Percentiles rank a stretch among this genome's conserved stretches.
Evolutionary conservation across 2,113 vertebrate genomes (phyloP).

Genomic region (Bujurquina vittata): DNA sequence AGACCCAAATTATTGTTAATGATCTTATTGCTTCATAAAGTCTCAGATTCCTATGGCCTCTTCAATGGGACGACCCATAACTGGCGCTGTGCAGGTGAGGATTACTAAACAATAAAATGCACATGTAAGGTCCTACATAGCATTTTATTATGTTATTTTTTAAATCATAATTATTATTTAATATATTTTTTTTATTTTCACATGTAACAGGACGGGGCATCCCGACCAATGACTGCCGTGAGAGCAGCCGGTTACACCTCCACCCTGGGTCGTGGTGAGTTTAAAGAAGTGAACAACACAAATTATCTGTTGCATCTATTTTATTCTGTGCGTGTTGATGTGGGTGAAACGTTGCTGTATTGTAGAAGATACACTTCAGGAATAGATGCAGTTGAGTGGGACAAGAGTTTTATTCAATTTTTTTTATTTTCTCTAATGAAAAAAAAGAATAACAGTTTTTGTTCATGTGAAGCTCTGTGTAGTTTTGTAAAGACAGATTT

Average conservation of each 20-base stretch:
- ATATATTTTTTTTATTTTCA: neutral
- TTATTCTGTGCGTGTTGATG: neutral
- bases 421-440: neutral
- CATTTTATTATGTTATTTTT: neutral
- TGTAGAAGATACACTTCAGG: neutral
- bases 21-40: conserved; percentile 70
- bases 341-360: neutral
- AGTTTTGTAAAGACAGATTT: neutral
- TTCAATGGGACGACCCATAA: conserved; percentile 90
- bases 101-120: neutral
- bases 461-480: neutral
- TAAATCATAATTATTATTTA: neutral
- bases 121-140: neutral
- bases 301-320: neutral
- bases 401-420: neutral
- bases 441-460: neutral
- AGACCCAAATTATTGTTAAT: neutral
- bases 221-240: conserved; percentile 95
- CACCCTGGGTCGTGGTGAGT: conserved; percentile 84
- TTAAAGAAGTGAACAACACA: neutral
- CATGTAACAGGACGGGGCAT: conserved; percentile 85
- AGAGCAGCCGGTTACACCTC: conserved; percentile 94
- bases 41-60: conserved; percentile 84
- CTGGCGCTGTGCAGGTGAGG: conserved; percentile 90
- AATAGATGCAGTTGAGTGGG: neutral